Evolutionary conservation across 2,888 invertebrate species (phyloP), one percentile per base, ranked within the genome.

Genomic region (Amphipyra berbera): DNA sequence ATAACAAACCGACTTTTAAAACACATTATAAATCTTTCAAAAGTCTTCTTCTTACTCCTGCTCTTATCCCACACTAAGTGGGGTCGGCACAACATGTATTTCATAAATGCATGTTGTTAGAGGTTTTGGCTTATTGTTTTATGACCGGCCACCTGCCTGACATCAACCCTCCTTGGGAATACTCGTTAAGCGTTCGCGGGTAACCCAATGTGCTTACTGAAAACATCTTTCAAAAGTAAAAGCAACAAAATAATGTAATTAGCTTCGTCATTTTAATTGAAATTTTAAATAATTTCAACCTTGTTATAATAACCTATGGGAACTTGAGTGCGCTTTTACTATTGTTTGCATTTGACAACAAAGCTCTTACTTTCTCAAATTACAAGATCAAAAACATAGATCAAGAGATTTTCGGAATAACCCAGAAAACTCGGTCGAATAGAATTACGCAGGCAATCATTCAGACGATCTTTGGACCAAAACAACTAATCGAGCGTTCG

Each of bases 291-390:
- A 42, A 41, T 50, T 63, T 55, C 44, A 30, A 66, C 58, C 49
- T 69, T 56, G n/a, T n/a, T n/a, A n/a, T 63, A 8, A 48, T 27
- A 14, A 12, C n/a, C n/a, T 45, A 55, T 76, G 73, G 35, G 73
- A 73, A 73, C 40, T 57, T 40, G 30, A 6, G 21, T 62, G 44
- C 50, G 63, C 68, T 73, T 73, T 75, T 78, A 60, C 78, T 62
- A 66, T 69, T 75, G 78, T 75, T 12, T 59, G 15, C n/a, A 1
- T 57, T 58, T 13, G 14, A 49, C 10, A 60, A 57, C 37, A 57
- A 55, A 46, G 44, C 40, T 54, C 14, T 46, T 44, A 57, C 72
- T 76, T 71, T 71, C 72, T 12, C 42, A 70, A 70, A 70, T 70
- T 49, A 60, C 30, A 35, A 55, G 35, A 74, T 52, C 33, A 61